These are phyloP conservation scores for Lacerta bilineata DNA, from an alignment of 2,797 vertebrate genomes.

Conservation along the genomic window DNA sequence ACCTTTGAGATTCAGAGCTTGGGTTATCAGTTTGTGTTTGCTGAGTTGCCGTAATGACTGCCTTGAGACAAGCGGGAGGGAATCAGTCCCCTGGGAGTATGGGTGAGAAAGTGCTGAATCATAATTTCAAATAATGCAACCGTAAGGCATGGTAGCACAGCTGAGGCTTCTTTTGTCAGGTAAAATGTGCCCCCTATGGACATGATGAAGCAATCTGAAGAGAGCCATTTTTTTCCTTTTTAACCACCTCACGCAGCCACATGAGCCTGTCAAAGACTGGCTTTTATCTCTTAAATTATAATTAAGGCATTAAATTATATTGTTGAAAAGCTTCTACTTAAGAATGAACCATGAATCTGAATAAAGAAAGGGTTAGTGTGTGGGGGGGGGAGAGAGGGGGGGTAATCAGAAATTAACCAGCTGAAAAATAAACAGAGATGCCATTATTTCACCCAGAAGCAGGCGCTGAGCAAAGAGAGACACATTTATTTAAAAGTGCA, in stretches of 20 bases:
- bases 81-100: no score
- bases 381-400: no score
- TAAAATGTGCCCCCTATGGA: background rate
- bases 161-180: background rate
- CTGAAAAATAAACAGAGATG: constrained; percentile 50
- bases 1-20: background rate
- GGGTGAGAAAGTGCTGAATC: background rate
- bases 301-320: constrained; percentile 39
- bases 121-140: background rate
- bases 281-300: constrained; percentile 34
- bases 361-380: constrained; percentile 11
- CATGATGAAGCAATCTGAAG: background rate
- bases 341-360: constrained; percentile 25
- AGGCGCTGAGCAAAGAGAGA: constrained; percentile 37
- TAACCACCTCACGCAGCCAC: background rate
- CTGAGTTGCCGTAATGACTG: background rate
- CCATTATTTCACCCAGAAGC: constrained; percentile 39
- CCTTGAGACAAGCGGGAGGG: background rate
- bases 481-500: constrained; percentile 49
- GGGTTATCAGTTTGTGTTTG: background rate
- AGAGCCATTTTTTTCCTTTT: constrained; percentile 2
- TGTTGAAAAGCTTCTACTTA: constrained; percentile 38
- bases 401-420: constrained; percentile 55
- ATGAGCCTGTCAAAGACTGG: background rate
- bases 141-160: background rate